Percentiles rank a stretch among this genome's conserved stretches.
Conservation (phyloP, 2,797 vertebrate genomes). For the Liasis olivaceus region DNA sequence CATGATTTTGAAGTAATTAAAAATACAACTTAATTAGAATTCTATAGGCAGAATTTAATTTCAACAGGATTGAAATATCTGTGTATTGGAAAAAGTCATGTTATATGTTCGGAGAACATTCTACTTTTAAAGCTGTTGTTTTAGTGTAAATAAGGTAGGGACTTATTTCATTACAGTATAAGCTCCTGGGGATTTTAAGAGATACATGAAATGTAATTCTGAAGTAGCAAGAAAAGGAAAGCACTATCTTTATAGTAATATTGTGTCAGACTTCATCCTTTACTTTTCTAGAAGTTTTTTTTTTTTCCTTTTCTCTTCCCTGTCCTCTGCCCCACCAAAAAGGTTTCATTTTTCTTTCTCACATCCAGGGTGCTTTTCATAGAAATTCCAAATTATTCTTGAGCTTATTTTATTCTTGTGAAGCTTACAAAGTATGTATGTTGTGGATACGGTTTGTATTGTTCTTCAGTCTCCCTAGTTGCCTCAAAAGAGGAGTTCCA, state of each 20-base stretch:
- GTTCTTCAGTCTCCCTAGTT: neutral
- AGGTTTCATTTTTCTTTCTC: neutral
- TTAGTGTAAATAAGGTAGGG: neutral
- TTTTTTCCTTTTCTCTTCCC: neutral
- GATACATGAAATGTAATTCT: neutral
- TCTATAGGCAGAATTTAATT: neutral
- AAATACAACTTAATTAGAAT: neutral
- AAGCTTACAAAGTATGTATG: neutral
- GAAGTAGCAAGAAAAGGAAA: neutral
- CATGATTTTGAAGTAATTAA: neutral
- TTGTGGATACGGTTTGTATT: neutral
- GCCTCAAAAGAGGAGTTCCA: neutral
- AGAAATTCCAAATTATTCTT: neutral
- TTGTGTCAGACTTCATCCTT: neutral
- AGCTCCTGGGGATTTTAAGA: conserved; percentile 3
- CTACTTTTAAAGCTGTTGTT: neutral
- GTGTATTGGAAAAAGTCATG: neutral
- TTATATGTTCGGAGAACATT: neutral
- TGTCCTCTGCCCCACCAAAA: neutral
- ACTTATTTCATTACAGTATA: neutral
- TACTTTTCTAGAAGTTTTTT: neutral
- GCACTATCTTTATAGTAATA: neutral
- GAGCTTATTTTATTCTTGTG: neutral
- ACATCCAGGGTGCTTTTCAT: neutral
- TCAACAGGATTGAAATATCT: neutral